Evolutionary conservation across 2,113 vertebrate genomes (phyloP), one percentile per base, ranked within the genome.

Genomic region (Channa argus): DNA sequence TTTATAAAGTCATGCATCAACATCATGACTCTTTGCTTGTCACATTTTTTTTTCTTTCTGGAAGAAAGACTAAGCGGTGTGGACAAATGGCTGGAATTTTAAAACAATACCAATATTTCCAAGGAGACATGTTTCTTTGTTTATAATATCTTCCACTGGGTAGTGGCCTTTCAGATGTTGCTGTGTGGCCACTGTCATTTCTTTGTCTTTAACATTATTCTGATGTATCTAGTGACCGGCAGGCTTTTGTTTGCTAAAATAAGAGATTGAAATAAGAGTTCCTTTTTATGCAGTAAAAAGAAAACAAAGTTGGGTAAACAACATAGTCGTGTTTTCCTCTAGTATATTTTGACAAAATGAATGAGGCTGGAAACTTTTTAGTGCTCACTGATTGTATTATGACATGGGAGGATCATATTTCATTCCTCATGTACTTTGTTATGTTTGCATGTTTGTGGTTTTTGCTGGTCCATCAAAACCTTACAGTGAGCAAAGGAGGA

Each of bases 391-490:
- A 92, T 90, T 90, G 88, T 92, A 89, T 86, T 89, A 85, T 88
- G 79, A 91, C 84, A 88, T 83, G 81, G 84, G 82, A 75, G 63
- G 78, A 83, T 91, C 83, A 70, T 75, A 80, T 91, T 91, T 88
- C 90, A 79, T 75, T 87, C 87, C 76, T 85, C 84, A 59, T 90
- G 86, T 69, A 71, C 80, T 90, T 83, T 86, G 86, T 87, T 79
- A 76, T 88, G 86, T 88, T 92, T 91, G 85, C 86, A 86, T 89
- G 82, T 78, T 90, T 89, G 86, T 82, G 91, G 89, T 79, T 90
- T 86, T 80, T 79, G 82, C 83, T 85, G 78, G 80, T 88, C 80
- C 84, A 83, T 88, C 85, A 63, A 79, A 85, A 79, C 71, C 60
- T 66, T 78, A 64, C 80, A 84, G 79, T 74, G 56, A 78, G 77